These are phyloP conservation scores for Dromas ardeola DNA, from an alignment of 2,113 vertebrate species.

Conservation along the genomic window DNA sequence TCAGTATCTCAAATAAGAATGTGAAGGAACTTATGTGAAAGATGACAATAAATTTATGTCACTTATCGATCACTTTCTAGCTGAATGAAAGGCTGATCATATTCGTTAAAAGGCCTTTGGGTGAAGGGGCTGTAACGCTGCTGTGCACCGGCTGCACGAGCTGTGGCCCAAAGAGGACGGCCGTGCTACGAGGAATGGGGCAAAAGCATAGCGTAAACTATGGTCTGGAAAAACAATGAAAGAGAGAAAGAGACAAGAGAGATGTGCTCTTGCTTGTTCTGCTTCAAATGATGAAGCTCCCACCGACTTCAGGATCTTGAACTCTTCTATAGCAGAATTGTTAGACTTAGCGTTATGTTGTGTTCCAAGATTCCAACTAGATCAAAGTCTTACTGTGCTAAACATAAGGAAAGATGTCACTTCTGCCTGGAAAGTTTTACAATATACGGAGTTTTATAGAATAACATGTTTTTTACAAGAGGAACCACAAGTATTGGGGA, in stretches of 20 bases:
- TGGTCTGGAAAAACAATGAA: not conserved
- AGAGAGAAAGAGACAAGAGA: not conserved
- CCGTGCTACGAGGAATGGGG: not conserved
- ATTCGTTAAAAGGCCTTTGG: not conserved
- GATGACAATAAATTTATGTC: not conserved
- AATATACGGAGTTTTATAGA: not conserved
- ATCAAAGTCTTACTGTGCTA: not conserved
- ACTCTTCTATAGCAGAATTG: not conserved
- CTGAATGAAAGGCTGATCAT: not conserved
- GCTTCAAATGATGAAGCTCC: not conserved
- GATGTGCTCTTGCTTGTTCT: not conserved
- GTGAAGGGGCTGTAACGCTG: not conserved
- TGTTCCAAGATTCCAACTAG: not conserved
- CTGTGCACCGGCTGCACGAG: fast-evolving
- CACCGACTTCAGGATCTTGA: not conserved
- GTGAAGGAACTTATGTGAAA: not conserved
- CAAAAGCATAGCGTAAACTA: not conserved
- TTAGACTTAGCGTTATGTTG: not conserved
- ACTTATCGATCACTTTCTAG: not conserved
- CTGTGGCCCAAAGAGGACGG: not conserved
- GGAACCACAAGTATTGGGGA: not conserved
- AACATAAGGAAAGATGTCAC: not conserved
- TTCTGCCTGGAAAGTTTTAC: not conserved
- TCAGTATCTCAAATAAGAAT: not conserved
- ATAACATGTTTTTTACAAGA: not conserved